A percentile compares a stretch with the other conserved stretches of the same genome.
Conservation (phyloP, 1,140 invertebrate species). For the Aradophagus sp. region DNA sequence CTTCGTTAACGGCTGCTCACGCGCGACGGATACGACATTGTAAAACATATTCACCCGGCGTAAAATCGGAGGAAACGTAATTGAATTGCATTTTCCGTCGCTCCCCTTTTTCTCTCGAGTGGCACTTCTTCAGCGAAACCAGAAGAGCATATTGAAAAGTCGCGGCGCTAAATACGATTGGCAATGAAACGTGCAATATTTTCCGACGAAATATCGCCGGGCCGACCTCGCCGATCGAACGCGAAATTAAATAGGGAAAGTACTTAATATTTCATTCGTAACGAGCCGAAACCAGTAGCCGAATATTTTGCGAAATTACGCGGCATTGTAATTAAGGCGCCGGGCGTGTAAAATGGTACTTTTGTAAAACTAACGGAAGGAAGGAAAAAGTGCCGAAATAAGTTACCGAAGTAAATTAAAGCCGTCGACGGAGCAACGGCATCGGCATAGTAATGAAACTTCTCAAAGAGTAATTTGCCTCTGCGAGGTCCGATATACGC, state of each 20-base stretch:
- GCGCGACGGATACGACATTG: background rate
- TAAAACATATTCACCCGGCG: background rate
- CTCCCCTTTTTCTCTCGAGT: conserved; percentile 9
- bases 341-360: conserved; percentile 49
- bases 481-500: conserved; percentile 53
- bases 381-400: conserved; percentile 54
- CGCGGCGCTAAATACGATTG: conserved; percentile 6
- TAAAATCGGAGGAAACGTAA: conserved; percentile 8
- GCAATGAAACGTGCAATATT: conserved; percentile 13
- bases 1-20: no score
- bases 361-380: conserved; percentile 34
- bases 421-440: conserved; percentile 52
- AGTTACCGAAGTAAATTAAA: conserved; percentile 59
- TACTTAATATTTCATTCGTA: conserved; percentile 41
- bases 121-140: conserved; percentile 3
- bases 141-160: conserved; percentile 11
- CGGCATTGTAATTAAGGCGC: conserved; percentile 46
- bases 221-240: conserved; percentile 7
- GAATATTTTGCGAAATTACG: conserved; percentile 32
- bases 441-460: conserved; percentile 59
- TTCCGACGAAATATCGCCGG: conserved; percentile 5
- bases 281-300: conserved; percentile 7
- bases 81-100: conserved; percentile 4
- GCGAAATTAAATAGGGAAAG: conserved; percentile 31
- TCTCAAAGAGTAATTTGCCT: conserved; percentile 57